Evolutionary conservation across 2,797 vertebrate species (phyloP), one percentile per base, ranked within the genome.

Genomic region (Numenius phaeopus): DNA sequence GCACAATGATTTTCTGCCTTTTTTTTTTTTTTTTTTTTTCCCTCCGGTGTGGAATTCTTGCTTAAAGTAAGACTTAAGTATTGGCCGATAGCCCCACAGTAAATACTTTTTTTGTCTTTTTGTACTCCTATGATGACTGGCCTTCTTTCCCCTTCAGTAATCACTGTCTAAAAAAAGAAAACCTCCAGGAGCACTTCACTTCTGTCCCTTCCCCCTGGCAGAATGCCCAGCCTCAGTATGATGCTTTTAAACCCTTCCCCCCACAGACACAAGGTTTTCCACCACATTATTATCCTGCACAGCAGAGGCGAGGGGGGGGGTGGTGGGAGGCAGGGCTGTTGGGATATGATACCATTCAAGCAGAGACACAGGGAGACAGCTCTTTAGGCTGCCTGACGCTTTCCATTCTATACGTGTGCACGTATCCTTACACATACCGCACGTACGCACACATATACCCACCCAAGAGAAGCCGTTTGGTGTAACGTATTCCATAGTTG

Each of bases 181-280:
- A 85, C 90, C 97, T 98, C 81, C 94, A 92, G 86, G 94, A 71
- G 58, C 88, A 86, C 37, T 90, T 94, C 80, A 83, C 90, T 94
- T 96, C 94, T 98, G 96, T 97, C 95, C 96, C 96, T 97, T 97
- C 96, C 93, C 95, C 52, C 91, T 97, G 97, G 97, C 97, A 97
- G 95, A 54, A 83, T 46, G 96, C 97, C 98, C 96, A 94, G 97
- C 87, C 96, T 94, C 96, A 93, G 91, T 96, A 24, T 83, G 97
- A 97, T 93, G 97, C 94, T 97, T 97, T 97, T 88, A 96, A 98
- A 96, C 86, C 91, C 85, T 94, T 85, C 83, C 77, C 83, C 94
- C 86, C 61, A 58, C 87, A 83, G 93, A 94, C 94, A 90, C 95
- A 79, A 95, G 94, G 85, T 97, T 95, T 97, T 97, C 62, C 93